A percentile compares a stretch with the other conserved stretches of the same genome.
Evolutionary conservation across 1,140 invertebrate genomes (phyloP).

Genomic region (Holcopasites calliopsidis): DNA sequence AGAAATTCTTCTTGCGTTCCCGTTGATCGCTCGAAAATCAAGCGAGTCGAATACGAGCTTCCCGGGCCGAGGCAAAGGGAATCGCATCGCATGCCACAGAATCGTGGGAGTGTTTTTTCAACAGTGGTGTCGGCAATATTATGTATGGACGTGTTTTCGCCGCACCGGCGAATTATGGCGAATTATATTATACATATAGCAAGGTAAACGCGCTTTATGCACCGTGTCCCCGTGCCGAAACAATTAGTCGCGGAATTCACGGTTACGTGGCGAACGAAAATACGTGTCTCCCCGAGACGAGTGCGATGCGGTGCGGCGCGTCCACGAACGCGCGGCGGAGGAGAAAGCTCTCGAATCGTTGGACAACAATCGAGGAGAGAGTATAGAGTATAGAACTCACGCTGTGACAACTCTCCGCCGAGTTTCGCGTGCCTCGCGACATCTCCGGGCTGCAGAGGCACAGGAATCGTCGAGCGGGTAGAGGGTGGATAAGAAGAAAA

Average conservation of each 20-base stretch:
- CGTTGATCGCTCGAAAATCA: neutral
- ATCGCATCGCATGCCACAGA: slow-evolving; percentile 78
- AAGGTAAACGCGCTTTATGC: slow-evolving; percentile 69
- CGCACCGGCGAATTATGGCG: slow-evolving; percentile 60
- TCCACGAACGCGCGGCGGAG: too few species aligned
- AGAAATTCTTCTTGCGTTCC: slow-evolving; percentile 8
- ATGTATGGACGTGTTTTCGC: slow-evolving; percentile 71
- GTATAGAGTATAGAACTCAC: too few species aligned
- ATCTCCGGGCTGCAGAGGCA: neutral
- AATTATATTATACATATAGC: slow-evolving; percentile 49
- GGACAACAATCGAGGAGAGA: too few species aligned
- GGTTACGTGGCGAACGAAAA: slow-evolving; percentile 43
- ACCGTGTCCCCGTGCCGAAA: slow-evolving; percentile 70
- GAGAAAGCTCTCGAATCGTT: too few species aligned
- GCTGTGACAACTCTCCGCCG: too few species aligned
- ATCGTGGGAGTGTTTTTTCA: slow-evolving; percentile 78
- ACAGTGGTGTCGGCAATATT: slow-evolving; percentile 75
- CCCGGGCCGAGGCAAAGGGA: slow-evolving; percentile 71
- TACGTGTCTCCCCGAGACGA: neutral
- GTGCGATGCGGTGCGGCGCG: too few species aligned
- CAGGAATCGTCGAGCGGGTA: too few species aligned
- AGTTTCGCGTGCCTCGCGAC: neutral
- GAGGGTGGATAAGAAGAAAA: too few species aligned
- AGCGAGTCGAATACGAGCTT: slow-evolving; percentile 47
- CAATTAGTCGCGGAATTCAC: slow-evolving; percentile 71